Evolutionary conservation across 2,888 invertebrate genomes (phyloP), one percentile per base, ranked within the genome.

Genomic region (Helobdella robusta): DNA sequence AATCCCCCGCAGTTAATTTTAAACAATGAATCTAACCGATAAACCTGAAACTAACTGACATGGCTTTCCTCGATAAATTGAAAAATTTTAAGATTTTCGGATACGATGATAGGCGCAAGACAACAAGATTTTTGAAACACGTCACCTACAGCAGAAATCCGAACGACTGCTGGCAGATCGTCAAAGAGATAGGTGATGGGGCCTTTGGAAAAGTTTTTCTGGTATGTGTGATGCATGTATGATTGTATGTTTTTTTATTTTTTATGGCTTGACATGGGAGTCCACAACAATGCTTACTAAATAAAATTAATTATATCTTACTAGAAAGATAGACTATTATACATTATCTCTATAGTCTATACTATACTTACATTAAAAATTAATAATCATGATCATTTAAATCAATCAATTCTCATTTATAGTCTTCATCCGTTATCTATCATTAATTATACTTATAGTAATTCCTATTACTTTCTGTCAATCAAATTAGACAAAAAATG

Each of bases 121-220:
- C 48, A 4, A 50, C 48, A 4, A 62, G 32, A 20, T 2, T 46
- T 11, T 44, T 61, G n/a, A 61, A 40, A 6, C 18, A 61, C 30
- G 44, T 62, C 50, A 20, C 2, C 15, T 62, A 62, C 62, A 23
- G 28, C 18, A 18, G 25, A n/a, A 35, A 62, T 34, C 62, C 62
- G n/a, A 40, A n/a, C 1, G 6, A n/a, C 1, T 11, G 1, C 0
- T 62, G 62, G 62, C 20, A 50, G 20, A 28, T 20, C 1, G 30
- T 40, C 30, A 36, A 62, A 23, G 62, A 62, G 34, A 40, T 62
- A 15, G 62, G 62, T 2, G 62, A 62, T 50, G 62, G 62, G 34
- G 48, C 62, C 44, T 62, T 62, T 30, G 62, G 62, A 3, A 62
- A 62, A 30, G 62, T 62, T 20, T 62, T 50, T 28, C 30, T 62